Evolutionary conservation across 2,113 vertebrate genomes (phyloP), one percentile per base, ranked within the genome.

Genomic region (Bucco capensis): DNA sequence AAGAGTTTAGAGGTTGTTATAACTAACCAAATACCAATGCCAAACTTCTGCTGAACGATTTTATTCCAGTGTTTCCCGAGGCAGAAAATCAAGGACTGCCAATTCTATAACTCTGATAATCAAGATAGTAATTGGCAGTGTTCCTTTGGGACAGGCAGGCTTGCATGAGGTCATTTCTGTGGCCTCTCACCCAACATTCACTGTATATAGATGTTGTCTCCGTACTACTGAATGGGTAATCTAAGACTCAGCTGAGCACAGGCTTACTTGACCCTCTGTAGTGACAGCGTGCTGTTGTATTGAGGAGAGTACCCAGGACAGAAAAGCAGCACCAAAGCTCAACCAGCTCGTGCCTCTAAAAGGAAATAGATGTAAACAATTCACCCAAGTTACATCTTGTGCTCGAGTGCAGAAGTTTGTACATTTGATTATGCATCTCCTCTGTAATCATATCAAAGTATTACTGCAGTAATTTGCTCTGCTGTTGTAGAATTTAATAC

Each of bases 1-100:
- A 87, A 88, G 84, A 87, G 79, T 91, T 92, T 93, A 93, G 92
- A 92, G 93, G 82, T 89, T 96, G 91, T 88, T 95, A 93, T 93
- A 91, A 95, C 95, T 88, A 94, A 84, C 80, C 35, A 70, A 86
- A 93, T 51, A 72, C 66, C 80, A 53, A 14, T 95, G 92, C 88
- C 92, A 91, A 87, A 93, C 88, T 87, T 92, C 66, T 92, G 62
- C 88, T 78, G 75, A 88, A 60, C 92, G 86, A 53, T 90, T 92
- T 90, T 93, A 95, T 95, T 96, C 72, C 64, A 92, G 80, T 92
- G 86, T 95, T 96, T 92, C 93, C 94, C 17, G 7, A 93, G 89
- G 89, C 91, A 92, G 69, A 93, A 97, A 95, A 93, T 70, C 46
- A 11, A 93, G 65, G 78, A 28, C 83, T 94, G 88, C 61, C 82